Base-by-base conservation (phyloP, 2,888 invertebrate species). In the Temnothorax ravouxi region DNA sequence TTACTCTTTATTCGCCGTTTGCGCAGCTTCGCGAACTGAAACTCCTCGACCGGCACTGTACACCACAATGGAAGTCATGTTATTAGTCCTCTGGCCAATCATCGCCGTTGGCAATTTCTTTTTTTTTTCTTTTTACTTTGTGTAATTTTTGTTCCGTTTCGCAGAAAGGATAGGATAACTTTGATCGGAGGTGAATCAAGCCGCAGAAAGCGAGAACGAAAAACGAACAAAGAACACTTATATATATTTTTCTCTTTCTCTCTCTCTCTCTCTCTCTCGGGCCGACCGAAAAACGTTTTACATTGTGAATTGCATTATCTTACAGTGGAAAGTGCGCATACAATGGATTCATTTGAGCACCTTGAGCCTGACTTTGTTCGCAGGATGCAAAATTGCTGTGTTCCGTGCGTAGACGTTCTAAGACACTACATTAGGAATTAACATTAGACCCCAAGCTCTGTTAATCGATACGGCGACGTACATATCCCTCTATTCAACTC, bases 41-140 rank as follows among this genome's bases (percentile, higher is more conserved):
- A 93, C 93, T 94, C 94, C 93, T 94, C 94, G 92, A 93, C 93
- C 89, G 94, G 94, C 93, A 94, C 94, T 94, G 94, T 88, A 93
- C 91, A 93, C 89, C 81, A 92, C 85, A 91, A 91, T 91, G 88
- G 88, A 90, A 92, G 85, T 87, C 61, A 76, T 77, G 85, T 91
- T 82, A 91, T 91, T 92, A 91, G 86, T 91, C 75, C 79, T 62
- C 66, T 81, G 41, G 47, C 77, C 62, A 52, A 75, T 75, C 52
- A 74, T 34, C 81, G 41, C 50, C 61, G 18, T 76, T 61, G 9
- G 41, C 50, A 25, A 50, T 72, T 83, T 86, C 72, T 56, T 76
- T 50, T 62, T 82, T 80, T 84, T 66, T 62, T n/a, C 29, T 29
- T 29, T 76, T 86, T 80, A 29, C 8, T 67, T 72, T 25, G 21